Evolutionary conservation across 2,888 invertebrate genomes (phyloP), one percentile per base, ranked within the genome.

Genomic region (Cenopis cana): DNA sequence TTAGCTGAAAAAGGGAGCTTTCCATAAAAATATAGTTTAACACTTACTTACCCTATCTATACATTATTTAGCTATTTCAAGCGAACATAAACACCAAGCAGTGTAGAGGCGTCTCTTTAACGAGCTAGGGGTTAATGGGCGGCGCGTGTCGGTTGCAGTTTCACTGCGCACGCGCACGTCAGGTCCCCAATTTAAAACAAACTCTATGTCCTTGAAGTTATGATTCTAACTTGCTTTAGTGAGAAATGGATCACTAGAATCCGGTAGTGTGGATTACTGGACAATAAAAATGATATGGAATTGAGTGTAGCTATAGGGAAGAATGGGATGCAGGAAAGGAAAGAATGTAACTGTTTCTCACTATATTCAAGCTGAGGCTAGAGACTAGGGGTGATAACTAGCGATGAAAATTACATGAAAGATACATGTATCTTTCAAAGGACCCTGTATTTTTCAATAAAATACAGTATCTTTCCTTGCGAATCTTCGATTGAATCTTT

Each of bases 91-190:
- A 56, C 55, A 56, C 73, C 72, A 75, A 75, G 73, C 76, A 74
- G 73, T 67, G 41, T 61, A 68, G 20, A 73, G 68, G 59, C 69
- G 69, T 69, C 68, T 73, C 74, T 73, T 74, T 75, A 73, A 72
- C 71, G 72, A 73, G 73, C 74, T 57, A 68, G 59, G 74, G 76
- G 77, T 76, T 75, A 77, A 81, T 79, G 78, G 76, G 73, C 61
- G 69, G 77, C 77, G 77, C 78, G 78, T 79, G 81, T 79, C 77
- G 72, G 74, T 60, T 66, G 76, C 74, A 71, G 74, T 75, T 74
- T 75, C 69, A 69, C 65, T 50, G 74, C 67, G 62, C 74, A 67
- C 54, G 72, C 56, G 54, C 60, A 36, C 5, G 12, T 1, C 10
- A 59, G 52, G 11, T 12, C 12, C 55, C 50, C 46, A 66, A 62